Percentiles rank a stretch among this genome's conserved stretches.
phyloP scores from a whole-genome alignment of 2,797 vertebrate genomes.

The Enteromius viviparus region DNA sequence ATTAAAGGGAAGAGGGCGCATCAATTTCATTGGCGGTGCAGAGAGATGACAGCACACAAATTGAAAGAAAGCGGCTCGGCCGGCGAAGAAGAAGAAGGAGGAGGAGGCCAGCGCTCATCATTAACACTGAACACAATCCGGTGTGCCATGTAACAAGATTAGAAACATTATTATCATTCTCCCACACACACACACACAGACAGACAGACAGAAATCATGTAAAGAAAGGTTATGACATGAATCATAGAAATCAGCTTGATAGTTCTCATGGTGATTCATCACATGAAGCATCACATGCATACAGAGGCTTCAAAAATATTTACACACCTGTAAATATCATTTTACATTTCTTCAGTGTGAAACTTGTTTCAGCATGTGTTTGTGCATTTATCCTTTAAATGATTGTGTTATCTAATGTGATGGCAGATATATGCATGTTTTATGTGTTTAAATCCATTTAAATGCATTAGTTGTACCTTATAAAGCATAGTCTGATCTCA shows the following conservation, averaged over 20 bases:
- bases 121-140: conserved; percentile 81
- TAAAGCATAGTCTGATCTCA: background rate
- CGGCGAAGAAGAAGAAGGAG: conserved; percentile 54
- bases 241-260: background rate
- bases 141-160: conserved; percentile 82
- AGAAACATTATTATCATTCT: conserved; percentile 80
- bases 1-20: conserved; percentile 80
- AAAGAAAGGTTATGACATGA: background rate
- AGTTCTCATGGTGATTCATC: background rate
- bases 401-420: background rate
- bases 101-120: conserved; percentile 72
- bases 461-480: background rate
- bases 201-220: conserved; percentile 10
- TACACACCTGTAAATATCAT: background rate
- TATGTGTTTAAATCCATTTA: background rate
- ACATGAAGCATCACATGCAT: background rate
- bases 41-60: conserved; percentile 85
- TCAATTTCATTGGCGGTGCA: conserved; percentile 74
- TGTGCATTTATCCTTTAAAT: background rate
- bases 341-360: background rate
- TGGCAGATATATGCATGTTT: background rate
- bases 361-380: background rate
- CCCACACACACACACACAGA: conserved; percentile 26
- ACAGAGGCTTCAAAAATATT: background rate
- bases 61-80: conserved; percentile 80